Conservation (phyloP, 2,113 vertebrate species). For the Dicaeum eximium region DNA sequence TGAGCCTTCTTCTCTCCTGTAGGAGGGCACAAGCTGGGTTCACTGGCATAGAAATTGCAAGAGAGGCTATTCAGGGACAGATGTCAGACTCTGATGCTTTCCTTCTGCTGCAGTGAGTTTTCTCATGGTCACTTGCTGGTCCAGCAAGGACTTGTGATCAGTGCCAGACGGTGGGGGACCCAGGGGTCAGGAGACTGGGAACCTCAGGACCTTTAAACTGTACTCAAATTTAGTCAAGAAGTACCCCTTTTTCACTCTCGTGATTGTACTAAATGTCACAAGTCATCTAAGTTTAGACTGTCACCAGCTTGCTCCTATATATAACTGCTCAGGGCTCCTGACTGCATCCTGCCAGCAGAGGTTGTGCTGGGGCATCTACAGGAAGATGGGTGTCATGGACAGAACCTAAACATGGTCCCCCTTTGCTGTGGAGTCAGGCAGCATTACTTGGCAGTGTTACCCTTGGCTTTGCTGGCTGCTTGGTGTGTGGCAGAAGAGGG, state of each 20-base stretch:
- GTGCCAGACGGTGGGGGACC: background rate
- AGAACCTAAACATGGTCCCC: background rate
- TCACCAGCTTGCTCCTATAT: slow-evolving; percentile 69
- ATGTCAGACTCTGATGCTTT: background rate
- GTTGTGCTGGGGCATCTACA: background rate
- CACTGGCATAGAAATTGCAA: background rate
- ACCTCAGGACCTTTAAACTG: background rate
- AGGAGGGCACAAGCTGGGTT: background rate
- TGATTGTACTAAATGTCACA: slow-evolving; percentile 71
- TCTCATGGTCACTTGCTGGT: background rate
- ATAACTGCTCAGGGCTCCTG: slow-evolving; percentile 30
- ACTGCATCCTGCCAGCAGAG: slow-evolving; percentile 29
- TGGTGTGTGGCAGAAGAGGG: rapidly evolving
- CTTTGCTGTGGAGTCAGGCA: background rate
- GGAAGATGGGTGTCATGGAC: background rate
- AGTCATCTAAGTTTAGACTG: slow-evolving; percentile 77
- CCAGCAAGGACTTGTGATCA: background rate
- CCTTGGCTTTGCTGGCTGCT: background rate
- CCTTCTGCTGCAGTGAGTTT: background rate
- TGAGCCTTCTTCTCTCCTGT: background rate
- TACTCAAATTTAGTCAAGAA: slow-evolving; percentile 17
- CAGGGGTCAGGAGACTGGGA: background rate
- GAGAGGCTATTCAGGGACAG: background rate
- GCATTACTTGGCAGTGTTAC: rapidly evolving
- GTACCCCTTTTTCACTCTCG: slow-evolving; percentile 28